phyloP scores from a whole-genome alignment of 2,888 invertebrate species.

The Globia sparganii region DNA sequence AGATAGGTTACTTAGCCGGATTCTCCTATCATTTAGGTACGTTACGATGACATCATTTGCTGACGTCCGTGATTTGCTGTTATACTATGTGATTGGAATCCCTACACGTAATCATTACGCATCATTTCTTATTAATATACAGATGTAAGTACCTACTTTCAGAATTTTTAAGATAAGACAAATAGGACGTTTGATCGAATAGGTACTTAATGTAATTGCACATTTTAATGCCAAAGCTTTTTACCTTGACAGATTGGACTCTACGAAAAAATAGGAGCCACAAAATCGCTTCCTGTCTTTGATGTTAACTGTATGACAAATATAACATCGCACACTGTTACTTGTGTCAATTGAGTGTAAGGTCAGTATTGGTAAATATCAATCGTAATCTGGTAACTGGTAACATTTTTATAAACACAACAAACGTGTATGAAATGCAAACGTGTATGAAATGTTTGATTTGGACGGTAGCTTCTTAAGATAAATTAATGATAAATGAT shows the following conservation, averaged over 20 bases:
- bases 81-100: conserved; percentile 67
- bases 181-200: neutral
- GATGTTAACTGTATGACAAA: conserved; percentile 83
- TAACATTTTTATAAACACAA: conserved; percentile 25
- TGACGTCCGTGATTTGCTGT: conserved; percentile 82
- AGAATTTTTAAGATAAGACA: conserved; percentile 8
- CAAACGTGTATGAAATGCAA: neutral
- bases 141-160: neutral
- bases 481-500: neutral
- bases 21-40: conserved; percentile 78
- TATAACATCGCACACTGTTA: conserved; percentile 75
- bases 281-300: conserved; percentile 81
- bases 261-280: conserved; percentile 76
- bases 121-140: conserved; percentile 24
- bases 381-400: conserved; percentile 45
- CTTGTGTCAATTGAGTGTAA: conserved; percentile 80
- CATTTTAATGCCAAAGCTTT: conserved; percentile 52
- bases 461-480: neutral
- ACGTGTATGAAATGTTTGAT: conserved; percentile 15
- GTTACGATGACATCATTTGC: conserved; percentile 84
- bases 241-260: conserved; percentile 80
- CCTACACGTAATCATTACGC: conserved; percentile 51
- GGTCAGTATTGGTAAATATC: conserved; percentile 72
- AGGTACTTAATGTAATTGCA: conserved; percentile 13
- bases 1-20: conserved; percentile 85